Base-by-base conservation (phyloP, 2,113 vertebrate species). In the Aegotheles bennettii region DNA sequence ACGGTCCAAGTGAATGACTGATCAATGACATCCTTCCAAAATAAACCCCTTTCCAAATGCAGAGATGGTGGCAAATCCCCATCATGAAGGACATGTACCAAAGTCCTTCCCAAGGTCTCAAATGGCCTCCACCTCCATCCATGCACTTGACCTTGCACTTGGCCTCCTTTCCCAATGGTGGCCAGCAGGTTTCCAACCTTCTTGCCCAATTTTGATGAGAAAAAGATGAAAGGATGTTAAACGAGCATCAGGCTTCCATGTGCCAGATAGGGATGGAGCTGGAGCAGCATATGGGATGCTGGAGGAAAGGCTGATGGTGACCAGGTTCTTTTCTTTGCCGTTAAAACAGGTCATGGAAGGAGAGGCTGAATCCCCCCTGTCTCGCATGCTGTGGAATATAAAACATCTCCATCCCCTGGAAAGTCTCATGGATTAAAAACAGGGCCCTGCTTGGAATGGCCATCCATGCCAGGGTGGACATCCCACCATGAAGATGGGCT, bases 71-170 rank as follows among this genome's bases (percentile, higher is more conserved):
- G 42, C 24, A 45, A 84, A 54, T 28, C 8, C 54, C 61, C 67
- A 23, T 9, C 0, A 0, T 6, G 16, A 70, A 29, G 28, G 57
- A 53, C 11, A 26, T 0, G 0, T 2, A 20, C 8, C n/a, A 12
- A 45, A 15, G 35, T n/a, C 23, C 13, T 83, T 42, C 57, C 48
- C 48, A 53, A 0, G 13, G 10, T 29, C 12, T 21, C 54, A 56
- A 31, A 78, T 1, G 3, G n/a, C 19, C 36, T 65, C 18, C 45
- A 70, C 13, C 19, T 78, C 78, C 38, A 45, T 16, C 51, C 51
- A 11, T 0, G 13, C 7, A 4, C 60, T n/a, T 28, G 48, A 5
- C 23, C 11, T 76, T 57, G 38, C 7, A 17, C 17, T 50, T 75
- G 36, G 18, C 45, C 19, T 61, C 60, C 20, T 35, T 56, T 64